These are phyloP conservation scores for Coryphaenoides rupestris DNA, from an alignment of 2,113 vertebrate genomes.

Conservation along the genomic window DNA sequence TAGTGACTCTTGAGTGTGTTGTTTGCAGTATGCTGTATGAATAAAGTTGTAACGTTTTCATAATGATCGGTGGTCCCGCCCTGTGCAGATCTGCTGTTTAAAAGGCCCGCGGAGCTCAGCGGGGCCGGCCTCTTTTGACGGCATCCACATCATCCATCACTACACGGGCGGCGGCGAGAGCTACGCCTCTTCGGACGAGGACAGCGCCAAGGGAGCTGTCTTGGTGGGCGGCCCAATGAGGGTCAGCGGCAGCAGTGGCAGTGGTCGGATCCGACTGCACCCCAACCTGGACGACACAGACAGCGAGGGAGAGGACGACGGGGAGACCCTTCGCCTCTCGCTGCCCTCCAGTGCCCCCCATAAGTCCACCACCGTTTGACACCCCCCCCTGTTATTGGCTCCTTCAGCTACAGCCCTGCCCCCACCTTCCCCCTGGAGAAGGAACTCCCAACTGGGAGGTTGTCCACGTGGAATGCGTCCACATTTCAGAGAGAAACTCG, in stretches of 20 bases:
- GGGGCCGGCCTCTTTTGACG: conserved; percentile 84
- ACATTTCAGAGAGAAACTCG: conserved; percentile 47
- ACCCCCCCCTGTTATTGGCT: background rate
- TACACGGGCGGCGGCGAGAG: conserved; percentile 76
- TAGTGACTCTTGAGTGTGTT: too few species aligned
- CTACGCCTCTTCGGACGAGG: conserved; percentile 91
- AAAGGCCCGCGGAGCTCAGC: conserved; percentile 82
- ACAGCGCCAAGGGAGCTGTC: conserved; percentile 67
- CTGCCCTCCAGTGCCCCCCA: conserved; percentile 60
- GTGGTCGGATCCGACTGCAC: conserved; percentile 72
- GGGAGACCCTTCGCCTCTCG: conserved; percentile 61
- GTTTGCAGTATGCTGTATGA: too few species aligned
- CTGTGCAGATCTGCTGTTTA: conserved; percentile 85
- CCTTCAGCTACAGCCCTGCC: too few species aligned
- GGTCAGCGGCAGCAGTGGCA: conserved; percentile 56
- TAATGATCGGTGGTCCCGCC: background rate
- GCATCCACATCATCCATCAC: conserved; percentile 95
- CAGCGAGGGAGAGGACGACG: conserved; percentile 85
- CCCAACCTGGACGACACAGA: conserved; percentile 73
- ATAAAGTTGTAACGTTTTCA: too few species aligned
- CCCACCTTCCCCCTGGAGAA: too few species aligned
- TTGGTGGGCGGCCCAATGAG: conserved; percentile 37
- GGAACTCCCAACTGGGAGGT: too few species aligned
- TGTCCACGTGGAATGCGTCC: conserved; percentile 17
- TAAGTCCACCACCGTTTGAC: conserved; percentile 88